phyloP scores from a whole-genome alignment of 2,888 invertebrate species.

The Eurois occulta region DNA sequence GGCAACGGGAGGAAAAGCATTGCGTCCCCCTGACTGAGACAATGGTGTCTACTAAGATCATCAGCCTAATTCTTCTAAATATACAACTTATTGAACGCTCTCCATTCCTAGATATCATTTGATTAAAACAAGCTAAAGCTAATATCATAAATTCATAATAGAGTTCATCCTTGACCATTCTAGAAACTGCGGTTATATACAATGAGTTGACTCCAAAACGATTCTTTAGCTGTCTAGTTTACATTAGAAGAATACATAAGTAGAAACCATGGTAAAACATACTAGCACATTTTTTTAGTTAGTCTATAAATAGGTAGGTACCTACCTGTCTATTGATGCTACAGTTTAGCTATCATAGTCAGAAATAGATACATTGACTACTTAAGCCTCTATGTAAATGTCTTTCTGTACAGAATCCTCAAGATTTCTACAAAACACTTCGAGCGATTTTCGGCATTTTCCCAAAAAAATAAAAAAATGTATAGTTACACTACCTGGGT shows the following conservation, averaged over 20 bases:
- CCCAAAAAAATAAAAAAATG: background rate
- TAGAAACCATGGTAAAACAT: background rate
- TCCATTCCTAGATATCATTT: background rate
- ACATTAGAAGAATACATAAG: slow-evolving; percentile 35
- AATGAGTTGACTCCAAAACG: background rate
- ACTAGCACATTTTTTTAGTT: background rate
- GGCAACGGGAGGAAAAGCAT: background rate
- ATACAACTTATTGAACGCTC: background rate
- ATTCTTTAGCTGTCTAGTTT: slow-evolving; percentile 8
- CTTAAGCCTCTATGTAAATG: background rate
- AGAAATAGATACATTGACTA: slow-evolving; percentile 7
- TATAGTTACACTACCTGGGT: background rate
- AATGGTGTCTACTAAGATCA: background rate
- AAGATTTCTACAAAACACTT: background rate
- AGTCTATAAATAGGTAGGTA: background rate
- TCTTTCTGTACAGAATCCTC: background rate
- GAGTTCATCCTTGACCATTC: background rate
- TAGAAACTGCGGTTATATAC: slow-evolving; percentile 25
- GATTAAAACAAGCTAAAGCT: slow-evolving; percentile 7
- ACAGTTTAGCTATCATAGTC: slow-evolving; percentile 4
- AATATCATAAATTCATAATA: slow-evolving; percentile 4
- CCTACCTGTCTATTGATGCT: background rate
- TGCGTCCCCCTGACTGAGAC: background rate
- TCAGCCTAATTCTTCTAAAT: background rate
- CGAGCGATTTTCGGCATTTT: background rate